phyloP scores from a whole-genome alignment of 2,888 invertebrate species.

The Caenorhabditis wallacei region DNA sequence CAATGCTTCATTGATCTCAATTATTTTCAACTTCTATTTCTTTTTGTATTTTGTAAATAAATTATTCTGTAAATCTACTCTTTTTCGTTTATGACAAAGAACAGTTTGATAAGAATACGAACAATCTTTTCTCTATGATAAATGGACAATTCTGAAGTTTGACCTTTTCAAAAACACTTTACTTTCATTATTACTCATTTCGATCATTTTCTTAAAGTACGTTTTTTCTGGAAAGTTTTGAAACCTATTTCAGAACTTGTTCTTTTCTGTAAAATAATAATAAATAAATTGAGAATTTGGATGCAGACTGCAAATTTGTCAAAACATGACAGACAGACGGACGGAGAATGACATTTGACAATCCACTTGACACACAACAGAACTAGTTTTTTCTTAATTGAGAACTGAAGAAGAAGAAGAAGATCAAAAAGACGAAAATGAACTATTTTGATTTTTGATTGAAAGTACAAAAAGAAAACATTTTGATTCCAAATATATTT shows the following conservation, averaged over 20 bases:
- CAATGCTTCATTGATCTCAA: slow-evolving; percentile 27
- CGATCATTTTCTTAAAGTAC: no score
- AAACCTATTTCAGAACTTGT: not conserved
- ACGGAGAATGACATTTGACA: slow-evolving; percentile 12
- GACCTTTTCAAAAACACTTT: not conserved
- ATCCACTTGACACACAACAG: slow-evolving; percentile 9
- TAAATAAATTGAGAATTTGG: slow-evolving; percentile 7
- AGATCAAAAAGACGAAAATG: not conserved
- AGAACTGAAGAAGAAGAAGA: not conserved
- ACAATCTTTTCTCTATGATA: not conserved
- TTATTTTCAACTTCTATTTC: not conserved
- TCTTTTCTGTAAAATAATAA: not conserved
- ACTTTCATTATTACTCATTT: not conserved
- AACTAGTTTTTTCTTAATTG: slow-evolving; percentile 8
- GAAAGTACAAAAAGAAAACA: slow-evolving; percentile 16
- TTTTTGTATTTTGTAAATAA: not conserved
- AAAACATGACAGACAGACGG: not conserved
- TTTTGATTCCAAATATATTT: slow-evolving; percentile 40
- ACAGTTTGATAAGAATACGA: slow-evolving; percentile 27
- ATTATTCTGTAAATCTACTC: not conserved
- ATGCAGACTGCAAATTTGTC: slow-evolving; percentile 14
- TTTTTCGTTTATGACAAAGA: slow-evolving; percentile 2
- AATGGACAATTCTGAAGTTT: slow-evolving; percentile 13
- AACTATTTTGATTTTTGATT: not conserved
- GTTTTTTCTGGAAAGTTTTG: no score